phyloP scores from a whole-genome alignment of 2,888 invertebrate genomes.

The Lymantria dispar region DNA sequence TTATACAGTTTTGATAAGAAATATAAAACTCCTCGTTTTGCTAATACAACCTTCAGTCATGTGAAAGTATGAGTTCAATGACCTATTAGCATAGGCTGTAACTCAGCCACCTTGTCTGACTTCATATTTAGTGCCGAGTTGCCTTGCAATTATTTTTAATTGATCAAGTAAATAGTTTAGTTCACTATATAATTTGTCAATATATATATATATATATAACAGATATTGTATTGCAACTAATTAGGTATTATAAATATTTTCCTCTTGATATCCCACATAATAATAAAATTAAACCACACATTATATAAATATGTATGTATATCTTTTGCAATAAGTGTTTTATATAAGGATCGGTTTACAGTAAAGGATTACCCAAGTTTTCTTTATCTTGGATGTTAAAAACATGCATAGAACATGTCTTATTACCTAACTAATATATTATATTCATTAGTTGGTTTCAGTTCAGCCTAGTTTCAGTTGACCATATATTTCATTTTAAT shows the following conservation, averaged over 20 bases:
- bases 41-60: slow-evolving; percentile 51
- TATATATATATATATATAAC: not conserved
- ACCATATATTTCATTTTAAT: too few relatives aligned
- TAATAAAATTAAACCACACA: too few relatives aligned
- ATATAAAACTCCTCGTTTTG: slow-evolving; percentile 38
- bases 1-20: slow-evolving; percentile 13
- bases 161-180: slow-evolving; percentile 10
- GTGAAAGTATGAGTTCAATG: slow-evolving; percentile 64
- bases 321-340: too few relatives aligned
- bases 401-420: too few relatives aligned
- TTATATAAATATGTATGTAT: too few relatives aligned
- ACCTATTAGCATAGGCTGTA: slow-evolving; percentile 49
- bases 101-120: slow-evolving; percentile 25
- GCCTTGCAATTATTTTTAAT: not conserved
- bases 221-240: slow-evolving; percentile 11
- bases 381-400: too few relatives aligned
- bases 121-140: slow-evolving; percentile 23
- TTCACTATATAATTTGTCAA: slow-evolving; percentile 10
- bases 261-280: slow-evolving; percentile 13
- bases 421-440: too few relatives aligned
- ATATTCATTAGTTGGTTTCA: too few relatives aligned
- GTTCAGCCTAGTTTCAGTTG: too few relatives aligned
- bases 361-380: too few relatives aligned
- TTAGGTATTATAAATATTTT: slow-evolving; percentile 24
- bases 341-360: too few relatives aligned